Percentiles rank a stretch among this genome's conserved stretches.
These are phyloP conservation scores for Perognathus longimembris DNA, from an alignment of 2,113 vertebrate genomes.

Conservation along the genomic window DNA sequence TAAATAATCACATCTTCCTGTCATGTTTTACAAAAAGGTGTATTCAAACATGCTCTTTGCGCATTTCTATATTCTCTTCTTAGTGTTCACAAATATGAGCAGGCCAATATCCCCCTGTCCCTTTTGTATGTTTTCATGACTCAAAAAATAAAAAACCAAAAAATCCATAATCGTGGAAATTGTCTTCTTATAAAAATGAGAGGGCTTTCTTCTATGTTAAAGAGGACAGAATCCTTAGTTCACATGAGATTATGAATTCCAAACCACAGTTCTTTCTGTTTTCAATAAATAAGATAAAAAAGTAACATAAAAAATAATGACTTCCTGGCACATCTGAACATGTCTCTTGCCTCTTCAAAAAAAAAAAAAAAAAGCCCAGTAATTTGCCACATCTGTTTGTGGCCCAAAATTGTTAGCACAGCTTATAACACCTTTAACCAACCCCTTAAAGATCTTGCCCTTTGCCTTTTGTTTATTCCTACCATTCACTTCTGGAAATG, in stretches of 20 bases:
- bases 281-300: constrained; percentile 59
- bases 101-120: constrained; percentile 54
- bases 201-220: constrained; percentile 56
- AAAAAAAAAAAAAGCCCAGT: not conserved
- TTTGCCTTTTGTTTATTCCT: too few relatives aligned
- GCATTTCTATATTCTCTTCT: constrained; percentile 69
- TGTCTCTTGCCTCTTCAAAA: not conserved
- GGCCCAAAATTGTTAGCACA: not conserved
- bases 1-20: constrained; percentile 80
- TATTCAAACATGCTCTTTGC: constrained; percentile 80
- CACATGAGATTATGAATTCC: not conserved
- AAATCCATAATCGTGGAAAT: constrained; percentile 61
- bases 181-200: constrained; percentile 74
- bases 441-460: not conserved
- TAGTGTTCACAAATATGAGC: constrained; percentile 75
- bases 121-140: constrained; percentile 64
- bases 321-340: constrained; percentile 8
- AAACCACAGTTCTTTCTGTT: constrained; percentile 51
- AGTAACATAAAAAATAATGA: constrained; percentile 50
- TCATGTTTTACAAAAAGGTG: constrained; percentile 78
- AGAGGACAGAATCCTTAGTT: constrained; percentile 53
- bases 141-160: too few relatives aligned
- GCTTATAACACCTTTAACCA: not conserved
- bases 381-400: not conserved
- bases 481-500: not conserved